Base-by-base conservation (phyloP, 1,140 invertebrate species). In the Laodelphax striatellus region DNA sequence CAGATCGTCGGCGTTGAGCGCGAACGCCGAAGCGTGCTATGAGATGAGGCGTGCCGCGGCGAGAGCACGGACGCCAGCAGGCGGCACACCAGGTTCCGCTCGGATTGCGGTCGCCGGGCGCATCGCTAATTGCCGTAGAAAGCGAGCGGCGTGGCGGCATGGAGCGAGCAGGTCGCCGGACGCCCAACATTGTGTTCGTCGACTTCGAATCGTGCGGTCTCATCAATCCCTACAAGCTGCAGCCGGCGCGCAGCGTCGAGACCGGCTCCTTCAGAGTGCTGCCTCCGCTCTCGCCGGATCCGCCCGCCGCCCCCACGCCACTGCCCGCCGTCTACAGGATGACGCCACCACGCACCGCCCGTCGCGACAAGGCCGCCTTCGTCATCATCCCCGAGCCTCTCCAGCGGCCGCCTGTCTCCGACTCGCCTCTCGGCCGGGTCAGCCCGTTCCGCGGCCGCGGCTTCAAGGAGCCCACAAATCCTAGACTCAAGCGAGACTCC, bases 371-470 rank as follows among this genome's bases (percentile, higher is more conserved):
- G 17, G 72, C 75, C 21, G 75, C 73, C 55, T 84, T 84, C 67
- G 80, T 82, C 38, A 83, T 84, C 57, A 73, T 84, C 44, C 72
- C 71, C 21, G 73, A 68, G 28, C 66, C 69, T 9, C 67, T 67
- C 61, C 69, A 55, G 62, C 67, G 62, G 17, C 70, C 68, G 19
- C 69, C 69, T 21, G 64, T 63, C 11, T 46, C 67, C 8, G 61
- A 67, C 1, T 69, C 73, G 1, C 68, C 70, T 10, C 61, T 73
- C 46, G 79, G 79, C 2, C 70, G 79, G 22, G 70, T 78, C 8
- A 80, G 78, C 50, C 80, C 80, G 0, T 82, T 81, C 55, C 70
- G 76, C 22, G 79, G 80, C 54, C 70, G 76, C 14, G 80, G 79
- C 6, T 82, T 81, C 69, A 79, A 79, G 58, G 77, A 75, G 55